A percentile compares a stretch with the other conserved stretches of the same genome.
Conservation (phyloP, 2,113 vertebrate species). For the Sander vitreus region DNA sequence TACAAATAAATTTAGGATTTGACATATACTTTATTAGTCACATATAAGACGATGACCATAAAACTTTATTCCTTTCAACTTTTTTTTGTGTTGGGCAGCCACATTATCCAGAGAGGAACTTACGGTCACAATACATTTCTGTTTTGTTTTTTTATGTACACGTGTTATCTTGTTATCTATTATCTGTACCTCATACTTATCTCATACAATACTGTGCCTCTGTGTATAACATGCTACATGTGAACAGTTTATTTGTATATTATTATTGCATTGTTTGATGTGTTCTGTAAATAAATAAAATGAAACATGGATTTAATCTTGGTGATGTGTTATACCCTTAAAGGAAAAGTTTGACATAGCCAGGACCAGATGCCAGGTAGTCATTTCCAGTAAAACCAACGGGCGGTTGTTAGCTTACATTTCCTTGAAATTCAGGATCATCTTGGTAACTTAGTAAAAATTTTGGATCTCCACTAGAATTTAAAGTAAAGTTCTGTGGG, state of each 20-base stretch:
- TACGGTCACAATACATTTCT: constrained; percentile 31
- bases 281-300: constrained; percentile 78
- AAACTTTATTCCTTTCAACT: constrained; percentile 2
- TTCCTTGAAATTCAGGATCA: not conserved
- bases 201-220: constrained; percentile 57
- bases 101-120: constrained; percentile 47
- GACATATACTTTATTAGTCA: not conserved
- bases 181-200: constrained; percentile 69
- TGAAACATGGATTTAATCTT: constrained; percentile 38
- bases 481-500: not conserved
- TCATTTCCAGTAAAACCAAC: too few relatives aligned
- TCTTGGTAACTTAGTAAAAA: not conserved
- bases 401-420: not conserved
- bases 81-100: constrained; percentile 12
- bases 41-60: constrained; percentile 43
- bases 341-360: not conserved
- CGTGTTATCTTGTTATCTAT: constrained; percentile 49
- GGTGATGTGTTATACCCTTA: not conserved
- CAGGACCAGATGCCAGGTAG: not conserved
- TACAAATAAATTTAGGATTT: constrained; percentile 23
- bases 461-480: not conserved
- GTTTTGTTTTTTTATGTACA: constrained; percentile 44
- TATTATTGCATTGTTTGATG: constrained; percentile 54
- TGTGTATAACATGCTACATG: constrained; percentile 65
- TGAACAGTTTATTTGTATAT: constrained; percentile 74